A percentile compares a stretch with the other conserved stretches of the same genome.
phyloP scores from a whole-genome alignment of 2,113 vertebrate species.

The Anguilla rostrata region DNA sequence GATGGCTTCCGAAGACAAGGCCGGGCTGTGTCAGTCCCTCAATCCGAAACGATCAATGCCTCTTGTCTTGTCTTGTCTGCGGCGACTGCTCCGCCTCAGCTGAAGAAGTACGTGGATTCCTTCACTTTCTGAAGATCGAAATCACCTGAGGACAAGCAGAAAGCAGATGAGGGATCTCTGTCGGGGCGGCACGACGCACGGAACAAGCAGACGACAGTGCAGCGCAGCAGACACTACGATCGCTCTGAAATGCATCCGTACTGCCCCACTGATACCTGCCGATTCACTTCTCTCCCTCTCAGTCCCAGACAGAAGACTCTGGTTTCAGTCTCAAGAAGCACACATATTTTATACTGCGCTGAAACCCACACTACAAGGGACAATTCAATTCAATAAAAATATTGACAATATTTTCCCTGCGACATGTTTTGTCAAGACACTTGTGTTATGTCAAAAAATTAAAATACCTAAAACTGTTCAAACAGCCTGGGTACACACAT shows the following conservation, averaged over 20 bases:
- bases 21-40: conserved; percentile 38
- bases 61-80: conserved; percentile 35
- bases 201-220: not conserved
- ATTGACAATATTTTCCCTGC: no score
- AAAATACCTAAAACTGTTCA: no score
- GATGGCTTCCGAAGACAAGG: not conserved
- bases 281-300: no score
- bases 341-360: no score
- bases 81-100: conserved; percentile 73
- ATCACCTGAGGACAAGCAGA: conserved; percentile 65
- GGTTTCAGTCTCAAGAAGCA: no score
- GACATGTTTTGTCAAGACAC: no score
- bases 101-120: conserved; percentile 92
- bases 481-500: no score
- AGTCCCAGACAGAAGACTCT: no score
- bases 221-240: not conserved
- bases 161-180: not conserved
- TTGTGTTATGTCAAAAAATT: no score
- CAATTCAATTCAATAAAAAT: no score
- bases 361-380: no score
- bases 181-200: not conserved
- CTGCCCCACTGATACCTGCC: no score
- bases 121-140: conserved; percentile 85
- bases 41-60: conserved; percentile 38
- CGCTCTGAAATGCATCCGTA: not conserved